A percentile compares a stretch with the other conserved stretches of the same genome.
These are phyloP conservation scores for Valencia hispanica DNA, from an alignment of 2,797 vertebrate species.

Conservation along the genomic window DNA sequence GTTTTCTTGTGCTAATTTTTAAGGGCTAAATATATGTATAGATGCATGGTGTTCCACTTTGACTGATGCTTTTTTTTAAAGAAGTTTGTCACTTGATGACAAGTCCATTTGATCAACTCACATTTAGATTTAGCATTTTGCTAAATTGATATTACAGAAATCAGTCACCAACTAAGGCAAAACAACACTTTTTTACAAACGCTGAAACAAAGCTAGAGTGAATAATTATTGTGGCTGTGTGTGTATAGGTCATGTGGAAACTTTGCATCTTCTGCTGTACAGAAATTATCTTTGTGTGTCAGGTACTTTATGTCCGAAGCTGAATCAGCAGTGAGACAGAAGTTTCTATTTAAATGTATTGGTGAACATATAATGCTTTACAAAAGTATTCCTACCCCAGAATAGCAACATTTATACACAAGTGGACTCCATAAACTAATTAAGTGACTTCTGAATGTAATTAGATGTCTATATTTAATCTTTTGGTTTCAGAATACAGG, in stretches of 20 bases:
- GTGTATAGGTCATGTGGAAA: background rate
- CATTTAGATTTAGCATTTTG: no score
- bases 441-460: background rate
- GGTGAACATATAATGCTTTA: background rate
- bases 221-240: background rate
- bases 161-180: no score
- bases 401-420: background rate
- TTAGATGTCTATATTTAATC: background rate
- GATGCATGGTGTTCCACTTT: background rate
- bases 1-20: background rate
- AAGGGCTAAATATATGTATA: background rate
- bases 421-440: background rate
- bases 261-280: background rate
- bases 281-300: conserved; percentile 8
- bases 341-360: background rate
- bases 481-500: background rate
- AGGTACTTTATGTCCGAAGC: background rate
- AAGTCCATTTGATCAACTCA: background rate
- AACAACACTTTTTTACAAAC: background rate
- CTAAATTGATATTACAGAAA: no score
- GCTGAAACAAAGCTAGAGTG: background rate
- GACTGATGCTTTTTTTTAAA: background rate
- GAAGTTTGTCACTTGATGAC: background rate
- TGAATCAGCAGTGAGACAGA: background rate
- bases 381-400: background rate